phyloP scores from a whole-genome alignment of 2,113 vertebrate genomes.

The Xiphorhynchus elegans region DNA sequence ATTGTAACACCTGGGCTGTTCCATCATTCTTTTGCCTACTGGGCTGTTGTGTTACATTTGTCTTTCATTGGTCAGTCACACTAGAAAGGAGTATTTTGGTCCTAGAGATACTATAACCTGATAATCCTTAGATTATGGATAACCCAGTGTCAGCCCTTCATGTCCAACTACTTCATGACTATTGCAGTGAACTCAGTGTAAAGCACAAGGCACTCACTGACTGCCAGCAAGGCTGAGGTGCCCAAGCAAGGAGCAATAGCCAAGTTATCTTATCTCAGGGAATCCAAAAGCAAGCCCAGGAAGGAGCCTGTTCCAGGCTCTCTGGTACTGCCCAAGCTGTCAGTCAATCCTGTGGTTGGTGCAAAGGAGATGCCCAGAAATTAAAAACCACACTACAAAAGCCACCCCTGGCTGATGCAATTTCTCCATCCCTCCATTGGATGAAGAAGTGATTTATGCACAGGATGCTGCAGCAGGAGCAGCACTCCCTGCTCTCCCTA shows the following conservation, averaged over 20 bases:
- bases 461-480: background rate
- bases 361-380: background rate
- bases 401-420: background rate
- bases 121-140: no score
- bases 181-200: background rate
- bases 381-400: background rate
- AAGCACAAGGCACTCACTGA: background rate
- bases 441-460: background rate
- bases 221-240: background rate
- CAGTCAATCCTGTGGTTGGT: background rate
- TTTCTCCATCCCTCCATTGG: background rate
- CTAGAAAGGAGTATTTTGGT: conserved; percentile 22
- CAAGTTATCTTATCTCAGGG: background rate
- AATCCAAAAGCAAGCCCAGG: background rate
- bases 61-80: background rate
- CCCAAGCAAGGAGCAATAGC: background rate
- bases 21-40: background rate
- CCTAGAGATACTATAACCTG: background rate
- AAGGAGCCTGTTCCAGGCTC: background rate
- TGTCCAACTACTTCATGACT: background rate
- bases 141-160: background rate
- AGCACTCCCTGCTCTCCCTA: background rate
- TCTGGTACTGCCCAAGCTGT: background rate
- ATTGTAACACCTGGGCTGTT: background rate
- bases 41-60: background rate